These are phyloP conservation scores for Liparis tanakae DNA, from an alignment of 2,797 vertebrate species.

Conservation along the genomic window DNA sequence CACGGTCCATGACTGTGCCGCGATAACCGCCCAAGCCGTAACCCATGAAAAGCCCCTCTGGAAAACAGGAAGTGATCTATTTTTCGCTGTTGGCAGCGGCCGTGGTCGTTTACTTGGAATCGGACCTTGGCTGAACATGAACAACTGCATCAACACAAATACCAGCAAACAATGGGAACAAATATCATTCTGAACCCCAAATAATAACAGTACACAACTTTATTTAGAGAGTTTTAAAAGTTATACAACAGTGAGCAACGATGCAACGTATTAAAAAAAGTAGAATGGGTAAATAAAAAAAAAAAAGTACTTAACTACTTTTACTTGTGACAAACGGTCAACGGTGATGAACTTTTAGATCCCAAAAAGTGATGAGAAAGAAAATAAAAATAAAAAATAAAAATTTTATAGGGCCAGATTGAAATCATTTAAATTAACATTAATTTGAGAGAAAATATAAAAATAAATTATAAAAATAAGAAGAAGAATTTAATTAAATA, in stretches of 20 bases:
- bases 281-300: too few relatives aligned
- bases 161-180: background rate
- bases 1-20: background rate
- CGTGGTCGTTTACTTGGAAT: background rate
- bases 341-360: too few relatives aligned
- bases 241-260: background rate
- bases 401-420: background rate
- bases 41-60: conserved; percentile 14
- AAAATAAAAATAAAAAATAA: background rate
- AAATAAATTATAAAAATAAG: too few relatives aligned
- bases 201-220: too few relatives aligned
- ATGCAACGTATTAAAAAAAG: background rate
- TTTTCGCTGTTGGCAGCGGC: conserved; percentile 20
- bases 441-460: too few relatives aligned
- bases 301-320: too few relatives aligned
- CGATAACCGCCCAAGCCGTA: background rate
- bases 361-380: too few relatives aligned
- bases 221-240: background rate
- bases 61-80: conserved; percentile 50
- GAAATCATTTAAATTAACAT: background rate
- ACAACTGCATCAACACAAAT: background rate
- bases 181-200: background rate
- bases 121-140: background rate
- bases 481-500: too few relatives aligned
- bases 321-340: too few relatives aligned